Conservation (phyloP, 2,113 vertebrate species). For the Aythya baeri region DNA sequence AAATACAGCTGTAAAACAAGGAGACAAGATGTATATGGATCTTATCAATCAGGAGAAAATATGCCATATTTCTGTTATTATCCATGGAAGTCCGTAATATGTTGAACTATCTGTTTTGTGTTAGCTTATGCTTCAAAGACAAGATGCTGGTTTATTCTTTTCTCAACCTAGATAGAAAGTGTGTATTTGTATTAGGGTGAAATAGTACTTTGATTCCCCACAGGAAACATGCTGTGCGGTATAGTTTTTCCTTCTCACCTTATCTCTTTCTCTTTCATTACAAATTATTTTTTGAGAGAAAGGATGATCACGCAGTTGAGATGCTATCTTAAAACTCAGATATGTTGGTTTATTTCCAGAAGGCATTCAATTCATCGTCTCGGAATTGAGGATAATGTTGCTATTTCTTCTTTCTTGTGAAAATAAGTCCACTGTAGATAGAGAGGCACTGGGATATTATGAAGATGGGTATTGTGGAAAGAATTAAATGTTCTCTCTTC, state of each 20-base stretch:
- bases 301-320: not conserved
- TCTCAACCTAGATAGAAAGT: not conserved
- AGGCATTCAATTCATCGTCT: not conserved
- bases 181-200: not conserved
- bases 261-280: not conserved
- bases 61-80: not conserved
- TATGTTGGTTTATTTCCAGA: not conserved
- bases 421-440: not conserved
- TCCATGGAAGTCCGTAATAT: not conserved
- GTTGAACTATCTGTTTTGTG: not conserved
- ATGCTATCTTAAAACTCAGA: not conserved
- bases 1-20: not conserved
- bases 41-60: not conserved
- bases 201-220: not conserved
- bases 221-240: not conserved
- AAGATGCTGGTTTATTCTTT: not conserved
- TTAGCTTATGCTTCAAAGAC: not conserved
- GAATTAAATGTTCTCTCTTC: conserved; percentile 6
- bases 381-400: not conserved
- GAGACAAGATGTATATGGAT: not conserved
- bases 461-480: not conserved
- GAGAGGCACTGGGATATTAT: not conserved
- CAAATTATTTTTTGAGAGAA: not conserved
- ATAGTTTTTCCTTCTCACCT: not conserved
- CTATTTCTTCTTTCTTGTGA: not conserved